phyloP scores from a whole-genome alignment of 2,888 invertebrate species.

The Orthonychiurus folsomi region DNA sequence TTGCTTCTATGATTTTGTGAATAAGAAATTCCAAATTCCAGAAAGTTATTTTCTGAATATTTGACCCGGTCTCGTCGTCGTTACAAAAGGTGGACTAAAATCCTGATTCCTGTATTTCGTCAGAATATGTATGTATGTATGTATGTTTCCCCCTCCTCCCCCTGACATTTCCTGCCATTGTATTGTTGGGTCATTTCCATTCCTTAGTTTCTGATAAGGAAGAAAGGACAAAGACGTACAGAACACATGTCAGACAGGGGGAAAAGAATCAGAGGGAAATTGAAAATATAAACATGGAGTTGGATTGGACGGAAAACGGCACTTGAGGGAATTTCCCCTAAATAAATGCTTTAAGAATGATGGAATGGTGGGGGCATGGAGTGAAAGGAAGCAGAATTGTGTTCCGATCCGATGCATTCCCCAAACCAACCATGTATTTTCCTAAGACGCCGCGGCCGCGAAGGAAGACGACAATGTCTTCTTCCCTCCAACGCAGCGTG shows the following conservation, averaged over 20 bases:
- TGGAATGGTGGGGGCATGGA: neutral
- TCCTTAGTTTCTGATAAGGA: neutral
- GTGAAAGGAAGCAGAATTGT: neutral
- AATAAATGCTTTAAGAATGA: conserved; percentile 1
- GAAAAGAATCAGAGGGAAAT: neutral
- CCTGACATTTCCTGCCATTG: neutral
- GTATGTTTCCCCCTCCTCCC: neutral
- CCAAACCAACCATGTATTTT: neutral
- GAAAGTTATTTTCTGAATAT: too few species aligned
- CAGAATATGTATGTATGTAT: too few species aligned
- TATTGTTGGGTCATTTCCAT: neutral
- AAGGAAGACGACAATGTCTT: too few species aligned
- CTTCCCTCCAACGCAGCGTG: too few species aligned
- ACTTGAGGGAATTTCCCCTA: neutral
- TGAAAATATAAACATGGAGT: neutral
- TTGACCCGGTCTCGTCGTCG: too few species aligned
- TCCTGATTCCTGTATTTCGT: too few species aligned
- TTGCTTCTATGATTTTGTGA: too few species aligned
- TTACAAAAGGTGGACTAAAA: too few species aligned
- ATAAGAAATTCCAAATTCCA: too few species aligned
- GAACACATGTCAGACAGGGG: neutral
- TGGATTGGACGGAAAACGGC: neutral
- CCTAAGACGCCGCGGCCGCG: too few species aligned
- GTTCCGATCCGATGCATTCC: neutral
- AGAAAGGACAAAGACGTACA: neutral